Base-by-base conservation (phyloP, 2,113 vertebrate genomes). In the Gallinago media region DNA sequence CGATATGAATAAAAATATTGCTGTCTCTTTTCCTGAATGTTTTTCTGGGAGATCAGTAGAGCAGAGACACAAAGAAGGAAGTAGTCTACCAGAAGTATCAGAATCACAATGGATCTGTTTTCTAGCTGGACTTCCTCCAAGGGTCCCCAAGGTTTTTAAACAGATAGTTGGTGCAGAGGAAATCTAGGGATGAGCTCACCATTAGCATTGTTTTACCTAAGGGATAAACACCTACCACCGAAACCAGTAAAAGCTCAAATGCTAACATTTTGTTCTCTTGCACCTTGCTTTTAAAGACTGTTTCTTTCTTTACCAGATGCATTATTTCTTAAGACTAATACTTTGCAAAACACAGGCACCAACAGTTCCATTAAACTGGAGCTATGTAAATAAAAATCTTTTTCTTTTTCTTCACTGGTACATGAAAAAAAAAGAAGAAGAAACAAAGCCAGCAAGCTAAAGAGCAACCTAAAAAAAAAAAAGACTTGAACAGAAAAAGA, bases 111-210 rank as follows among this genome's bases (percentile, higher is more conserved):
- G 58, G 52, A 66, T 83, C 66, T 96, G 89, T 95, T 95, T 94
- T 88, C 79, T 95, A 92, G 71, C 63, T 94, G 92, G 94, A 96
- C 42, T 96, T 95, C 86, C 85, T 93, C 94, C 95, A 96, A 78
- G 92, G 88, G 94, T 96, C 91, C 74, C 86, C 66, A 89, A 88
- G 93, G 92, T 92, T 92, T 97, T 91, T 87, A 77, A 96, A 95
- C 96, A 96, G 91, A 92, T 84, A 93, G 46, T 62, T 25, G 26
- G 68, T 93, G 65, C 54, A 96, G 65, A 96, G 95, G 94, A 97
- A 97, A 85, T 95, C 54, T 93, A 96, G 81, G 65, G 85, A 94
- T 94, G 94, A 97, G 73, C 88, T 97, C 95, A 96, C 38, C 61
- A 67, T 46, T 58, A 89, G 77, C 78, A 95, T 49, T 95, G 92